Evolutionary conservation across 2,797 vertebrate species (phyloP).

Genomic region (Onychomys arenicola): DNA sequence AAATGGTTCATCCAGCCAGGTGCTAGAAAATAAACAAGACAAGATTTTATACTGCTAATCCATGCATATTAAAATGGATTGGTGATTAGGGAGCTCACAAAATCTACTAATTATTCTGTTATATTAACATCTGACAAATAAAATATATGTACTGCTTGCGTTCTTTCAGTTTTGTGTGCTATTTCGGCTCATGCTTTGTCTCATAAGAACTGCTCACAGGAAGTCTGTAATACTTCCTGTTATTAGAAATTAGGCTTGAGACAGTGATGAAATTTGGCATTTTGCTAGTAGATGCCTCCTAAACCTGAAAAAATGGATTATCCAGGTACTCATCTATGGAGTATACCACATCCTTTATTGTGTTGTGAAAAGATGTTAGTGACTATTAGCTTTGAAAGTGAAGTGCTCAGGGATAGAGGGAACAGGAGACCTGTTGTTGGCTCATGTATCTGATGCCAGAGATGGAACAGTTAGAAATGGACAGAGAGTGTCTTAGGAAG

Average conservation of each 20-base stretch:
- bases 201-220: not conserved
- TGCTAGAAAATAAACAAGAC: not conserved
- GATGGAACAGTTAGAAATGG: not conserved
- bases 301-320: not conserved
- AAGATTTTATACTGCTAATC: not conserved
- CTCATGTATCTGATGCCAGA: not conserved
- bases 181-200: conserved; percentile 45
- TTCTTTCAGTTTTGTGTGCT: conserved; percentile 26
- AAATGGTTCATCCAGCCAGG: not conserved
- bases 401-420: not conserved
- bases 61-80: conserved; percentile 1
- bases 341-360: not conserved
- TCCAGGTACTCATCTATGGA: not conserved
- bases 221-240: conserved; percentile 17
- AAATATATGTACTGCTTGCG: not conserved
- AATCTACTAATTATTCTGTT: conserved; percentile 27
- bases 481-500: not conserved
- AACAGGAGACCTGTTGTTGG: not conserved
- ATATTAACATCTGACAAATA: not conserved
- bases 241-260: conserved; percentile 54
- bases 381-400: not conserved
- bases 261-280: not conserved
- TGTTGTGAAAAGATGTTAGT: not conserved
- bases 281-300: not conserved
- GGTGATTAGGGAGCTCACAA: conserved; percentile 23